Percentiles rank a stretch among this genome's conserved stretches.
These are phyloP conservation scores for Polyommatus icarus DNA, from an alignment of 2,888 invertebrate genomes.

Conservation along the genomic window DNA sequence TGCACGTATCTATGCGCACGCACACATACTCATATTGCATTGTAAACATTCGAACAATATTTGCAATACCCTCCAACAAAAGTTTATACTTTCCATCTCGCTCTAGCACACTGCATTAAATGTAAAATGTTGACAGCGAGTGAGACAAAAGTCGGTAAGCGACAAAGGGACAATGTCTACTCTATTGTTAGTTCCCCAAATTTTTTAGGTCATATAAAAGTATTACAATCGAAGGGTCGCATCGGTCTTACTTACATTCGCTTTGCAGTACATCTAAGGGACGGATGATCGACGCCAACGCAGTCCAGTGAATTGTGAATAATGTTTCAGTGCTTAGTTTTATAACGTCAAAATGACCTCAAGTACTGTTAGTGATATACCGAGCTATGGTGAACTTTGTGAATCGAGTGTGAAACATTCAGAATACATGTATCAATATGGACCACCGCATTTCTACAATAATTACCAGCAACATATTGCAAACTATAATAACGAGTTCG, in stretches of 20 bases:
- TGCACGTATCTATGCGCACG: slow-evolving; percentile 56
- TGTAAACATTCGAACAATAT: slow-evolving; percentile 76
- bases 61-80: slow-evolving; percentile 69
- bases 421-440: slow-evolving; percentile 58
- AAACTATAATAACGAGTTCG: slow-evolving; percentile 55
- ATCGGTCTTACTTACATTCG: slow-evolving; percentile 74
- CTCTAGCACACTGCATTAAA: slow-evolving; percentile 47
- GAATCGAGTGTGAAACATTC: slow-evolving; percentile 56
- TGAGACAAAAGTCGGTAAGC: slow-evolving; percentile 65
- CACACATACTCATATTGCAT: slow-evolving; percentile 57
- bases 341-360: slow-evolving; percentile 35
- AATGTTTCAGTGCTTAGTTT: slow-evolving; percentile 31
- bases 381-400: slow-evolving; percentile 63
- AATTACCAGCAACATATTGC: slow-evolving; percentile 58
- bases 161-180: slow-evolving; percentile 73
- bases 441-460: slow-evolving; percentile 53
- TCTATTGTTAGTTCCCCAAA: slow-evolving; percentile 80
- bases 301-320: slow-evolving; percentile 53
- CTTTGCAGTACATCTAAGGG: slow-evolving; percentile 71
- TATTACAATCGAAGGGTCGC: slow-evolving; percentile 78
- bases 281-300: slow-evolving; percentile 66
- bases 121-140: slow-evolving; percentile 47
- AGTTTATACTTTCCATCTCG: slow-evolving; percentile 55
- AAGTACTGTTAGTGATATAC: slow-evolving; percentile 70
- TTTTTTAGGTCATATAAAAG: slow-evolving; percentile 80